Evolutionary conservation across 1,140 invertebrate genomes (phyloP).

Genomic region (Spodoptera frugiperda): DNA sequence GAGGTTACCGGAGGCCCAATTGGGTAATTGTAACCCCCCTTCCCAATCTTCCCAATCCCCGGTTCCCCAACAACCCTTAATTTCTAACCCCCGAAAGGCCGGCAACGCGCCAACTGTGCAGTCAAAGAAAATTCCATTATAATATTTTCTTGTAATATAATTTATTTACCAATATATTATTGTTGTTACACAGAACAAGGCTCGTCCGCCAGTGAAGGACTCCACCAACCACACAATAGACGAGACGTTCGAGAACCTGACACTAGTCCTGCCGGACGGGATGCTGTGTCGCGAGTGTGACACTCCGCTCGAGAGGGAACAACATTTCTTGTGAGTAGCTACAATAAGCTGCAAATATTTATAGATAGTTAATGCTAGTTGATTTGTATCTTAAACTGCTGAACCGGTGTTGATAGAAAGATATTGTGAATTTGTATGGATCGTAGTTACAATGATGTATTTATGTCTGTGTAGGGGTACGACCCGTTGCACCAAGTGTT

Average conservation of each 20-base stretch:
- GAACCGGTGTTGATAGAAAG: background rate
- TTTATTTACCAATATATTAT: slow-evolving; percentile 5
- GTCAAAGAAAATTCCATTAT: background rate
- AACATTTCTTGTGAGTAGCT: slow-evolving; percentile 90
- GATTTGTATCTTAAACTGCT: background rate
- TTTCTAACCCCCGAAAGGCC: too few species aligned
- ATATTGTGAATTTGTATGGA: too few species aligned
- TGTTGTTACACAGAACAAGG: slow-evolving; percentile 79
- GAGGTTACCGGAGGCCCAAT: too few species aligned
- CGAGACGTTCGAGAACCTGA: slow-evolving; percentile 79
- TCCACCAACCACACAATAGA: slow-evolving; percentile 72
- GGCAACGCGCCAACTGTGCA: too few species aligned
- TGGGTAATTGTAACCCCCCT: too few species aligned
- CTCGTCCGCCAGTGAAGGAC: slow-evolving; percentile 84
- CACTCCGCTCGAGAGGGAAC: slow-evolving; percentile 87
- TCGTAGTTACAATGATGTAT: too few species aligned
- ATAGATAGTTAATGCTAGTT: background rate
- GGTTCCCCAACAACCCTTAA: too few species aligned
- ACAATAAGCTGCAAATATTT: background rate
- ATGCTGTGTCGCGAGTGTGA: slow-evolving; percentile 90
- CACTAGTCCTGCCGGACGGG: slow-evolving; percentile 84
- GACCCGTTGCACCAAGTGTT: slow-evolving; percentile 91
- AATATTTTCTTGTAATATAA: background rate
- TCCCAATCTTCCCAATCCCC: too few species aligned
- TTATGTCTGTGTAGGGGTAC: slow-evolving; percentile 89